These are phyloP conservation scores for Macrophya alboannulata DNA, from an alignment of 2,888 invertebrate genomes.

Conservation along the genomic window DNA sequence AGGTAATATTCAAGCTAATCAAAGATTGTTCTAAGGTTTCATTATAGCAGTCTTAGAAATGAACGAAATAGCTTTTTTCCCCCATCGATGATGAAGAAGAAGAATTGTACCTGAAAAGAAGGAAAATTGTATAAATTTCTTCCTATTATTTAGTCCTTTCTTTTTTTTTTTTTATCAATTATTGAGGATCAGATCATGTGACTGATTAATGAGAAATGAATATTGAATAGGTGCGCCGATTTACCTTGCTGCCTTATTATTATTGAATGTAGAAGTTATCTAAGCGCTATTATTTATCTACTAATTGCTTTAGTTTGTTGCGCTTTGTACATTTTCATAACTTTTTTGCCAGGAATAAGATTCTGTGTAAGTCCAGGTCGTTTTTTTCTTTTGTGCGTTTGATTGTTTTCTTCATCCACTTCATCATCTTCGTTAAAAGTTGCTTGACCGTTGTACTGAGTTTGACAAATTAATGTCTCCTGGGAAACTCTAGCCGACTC, in stretches of 20 bases:
- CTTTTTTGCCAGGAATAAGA: slow-evolving; percentile 92
- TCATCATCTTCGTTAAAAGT: slow-evolving; percentile 77
- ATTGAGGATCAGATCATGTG: no score
- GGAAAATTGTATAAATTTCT: background rate
- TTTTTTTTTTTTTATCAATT: background rate
- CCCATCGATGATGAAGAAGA: background rate
- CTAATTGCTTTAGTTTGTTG: slow-evolving; percentile 82
- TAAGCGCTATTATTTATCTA: slow-evolving; percentile 69
- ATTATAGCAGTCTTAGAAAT: background rate
- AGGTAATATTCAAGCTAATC: slow-evolving; percentile 2
- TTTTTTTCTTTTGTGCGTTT: slow-evolving; percentile 84
- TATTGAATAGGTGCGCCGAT: no score
- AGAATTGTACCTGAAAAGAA: slow-evolving; percentile 32
- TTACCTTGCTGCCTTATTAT: slow-evolving; percentile 28
- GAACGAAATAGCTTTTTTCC: background rate
- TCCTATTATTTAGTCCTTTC: background rate
- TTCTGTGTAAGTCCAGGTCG: slow-evolving; percentile 90
- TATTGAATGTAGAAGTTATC: background rate
- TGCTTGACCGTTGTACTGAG: slow-evolving; percentile 72
- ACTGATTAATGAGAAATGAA: background rate
- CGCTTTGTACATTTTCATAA: slow-evolving; percentile 89
- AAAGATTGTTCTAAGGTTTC: background rate
- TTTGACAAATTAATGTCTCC: slow-evolving; percentile 79
- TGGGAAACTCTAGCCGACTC: slow-evolving; percentile 82
- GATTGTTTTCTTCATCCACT: slow-evolving; percentile 81